Evolutionary conservation across 1,140 invertebrate genomes (phyloP), one percentile per base, ranked within the genome.

Genomic region (Lycorma delicatula): DNA sequence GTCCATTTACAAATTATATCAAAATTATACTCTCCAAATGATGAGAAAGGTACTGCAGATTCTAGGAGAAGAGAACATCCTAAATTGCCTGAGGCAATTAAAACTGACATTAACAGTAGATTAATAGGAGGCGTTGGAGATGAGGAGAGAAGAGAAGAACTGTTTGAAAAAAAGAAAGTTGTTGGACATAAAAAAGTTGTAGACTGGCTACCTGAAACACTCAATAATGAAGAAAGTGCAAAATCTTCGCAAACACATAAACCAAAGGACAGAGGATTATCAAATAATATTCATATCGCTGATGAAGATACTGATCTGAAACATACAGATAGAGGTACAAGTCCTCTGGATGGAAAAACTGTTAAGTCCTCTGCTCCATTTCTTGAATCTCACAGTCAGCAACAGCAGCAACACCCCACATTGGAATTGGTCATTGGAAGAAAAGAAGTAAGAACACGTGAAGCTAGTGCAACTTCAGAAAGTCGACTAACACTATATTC

Each of bases 341-440:
- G 73, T 52, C 74, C 74, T 5, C 52, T 72, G 25, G 68, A 70
- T 23, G 65, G 64, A 41, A 68, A 68, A 60, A 61, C 64, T 29
- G 60, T 69, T 12, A 46, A 57, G 41, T 58, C 38, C 41, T 58
- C 51, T n/a, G 44, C 16, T 27, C 56, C 27, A n/a, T 27, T 50
- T 25, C 20, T 44, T 49, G 50, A 47, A 38, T 38, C 3, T 18
- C 38, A 34, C 55, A 59, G 64, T 60, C 41, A 28, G 31, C 38
- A 59, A 46, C 26, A 28, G n/a, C 52, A 34, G 31, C 41, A 44
- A 34, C 62, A 58, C 54, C 71, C 74, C 12, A 74, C 73, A 1
- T 60, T 77, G 44, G 75, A 77, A 65, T 65, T 78, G 20, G 66
- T 77, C 5, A 76, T 77, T 29, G 75, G 74, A 13, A 68, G 73